Base-by-base conservation (phyloP, 2,113 vertebrate genomes). In the Poicephalus meyeri region DNA sequence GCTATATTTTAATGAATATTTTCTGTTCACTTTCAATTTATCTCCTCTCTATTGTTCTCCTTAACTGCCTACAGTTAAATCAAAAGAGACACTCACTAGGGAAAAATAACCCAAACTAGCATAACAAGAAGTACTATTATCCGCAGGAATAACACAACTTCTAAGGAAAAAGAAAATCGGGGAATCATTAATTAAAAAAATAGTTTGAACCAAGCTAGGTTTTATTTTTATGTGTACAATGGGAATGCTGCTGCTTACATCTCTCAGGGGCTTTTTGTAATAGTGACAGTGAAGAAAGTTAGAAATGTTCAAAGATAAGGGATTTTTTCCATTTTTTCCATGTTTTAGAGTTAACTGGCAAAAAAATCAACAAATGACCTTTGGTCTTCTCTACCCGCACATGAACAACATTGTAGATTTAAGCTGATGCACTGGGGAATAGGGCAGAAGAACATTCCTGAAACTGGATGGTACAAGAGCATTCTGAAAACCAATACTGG, bases 151-250 rank as follows among this genome's bases (percentile, higher is more conserved):
- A 68, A 55, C 44, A 61, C 29, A 31, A 44, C 52, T 91, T 85
- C 85, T 72, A 60, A 94, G 78, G 71, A 74, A 60, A 82, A 46
- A 84, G 26, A 74, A 91, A 60, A 72, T 25, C 44, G 7, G 56
- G 69, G 70, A 87, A 52, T 37, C 47, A 76, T 86, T 89, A 91
- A 89, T 84, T 91, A 92, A 73, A 33, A 93, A 92, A 95, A 87
- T 60, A 81, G 52, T 79, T 96, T 56, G 63, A 79, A 64, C 20
- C 44, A 89, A 92, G 21, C 56, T 79, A 85, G 71, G 52, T 78
- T 91, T 91, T 81, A 47, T 74, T 86, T 86, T 91, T 28, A 61
- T 61, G 26, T 64, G 44, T 26, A 81, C 88, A 95, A 69, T 50
- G 39, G 52, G 66, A 71, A 69, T 46, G 47, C 37, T 79, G 35